phyloP scores from a whole-genome alignment of 2,888 invertebrate species.

The Trissonchulus latispiculum region DNA sequence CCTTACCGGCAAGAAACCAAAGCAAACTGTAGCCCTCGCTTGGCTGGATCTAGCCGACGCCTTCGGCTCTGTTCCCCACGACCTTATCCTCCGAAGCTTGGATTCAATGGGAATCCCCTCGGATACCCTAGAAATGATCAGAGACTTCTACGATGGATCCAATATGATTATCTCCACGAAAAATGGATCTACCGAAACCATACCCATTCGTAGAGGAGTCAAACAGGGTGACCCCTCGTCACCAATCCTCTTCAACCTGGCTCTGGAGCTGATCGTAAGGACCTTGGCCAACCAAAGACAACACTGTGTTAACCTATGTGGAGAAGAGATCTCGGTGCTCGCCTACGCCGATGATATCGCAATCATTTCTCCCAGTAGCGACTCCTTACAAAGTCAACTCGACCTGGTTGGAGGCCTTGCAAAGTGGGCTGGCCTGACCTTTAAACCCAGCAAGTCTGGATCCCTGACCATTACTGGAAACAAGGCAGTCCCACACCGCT shows the following conservation, averaged over 20 bases:
- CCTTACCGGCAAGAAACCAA: background rate
- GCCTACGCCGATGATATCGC: background rate
- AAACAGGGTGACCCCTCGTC: conserved; percentile 42
- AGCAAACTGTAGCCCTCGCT: background rate
- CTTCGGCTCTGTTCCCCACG: background rate
- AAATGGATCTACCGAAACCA: conserved; percentile 24
- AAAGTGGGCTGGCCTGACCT: no score
- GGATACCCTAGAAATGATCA: background rate
- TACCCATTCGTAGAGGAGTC: conserved; percentile 34
- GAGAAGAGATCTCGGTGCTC: background rate
- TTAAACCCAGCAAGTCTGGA: no score
- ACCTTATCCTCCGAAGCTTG: background rate
- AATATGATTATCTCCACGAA: conserved; percentile 1
- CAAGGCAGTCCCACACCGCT: no score
- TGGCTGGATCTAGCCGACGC: background rate
- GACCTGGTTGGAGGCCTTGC: no score
- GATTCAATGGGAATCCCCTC: background rate
- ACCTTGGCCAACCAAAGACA: background rate
- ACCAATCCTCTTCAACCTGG: conserved; percentile 41
- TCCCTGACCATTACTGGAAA: no score
- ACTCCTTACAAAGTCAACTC: no score
- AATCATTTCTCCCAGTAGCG: no score
- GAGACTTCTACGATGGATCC: conserved; percentile 18
- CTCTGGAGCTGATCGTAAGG: conserved; percentile 33
- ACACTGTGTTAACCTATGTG: background rate